These are phyloP conservation scores for Leptopilina boulardi DNA, from an alignment of 1,140 invertebrate species.

Conservation along the genomic window DNA sequence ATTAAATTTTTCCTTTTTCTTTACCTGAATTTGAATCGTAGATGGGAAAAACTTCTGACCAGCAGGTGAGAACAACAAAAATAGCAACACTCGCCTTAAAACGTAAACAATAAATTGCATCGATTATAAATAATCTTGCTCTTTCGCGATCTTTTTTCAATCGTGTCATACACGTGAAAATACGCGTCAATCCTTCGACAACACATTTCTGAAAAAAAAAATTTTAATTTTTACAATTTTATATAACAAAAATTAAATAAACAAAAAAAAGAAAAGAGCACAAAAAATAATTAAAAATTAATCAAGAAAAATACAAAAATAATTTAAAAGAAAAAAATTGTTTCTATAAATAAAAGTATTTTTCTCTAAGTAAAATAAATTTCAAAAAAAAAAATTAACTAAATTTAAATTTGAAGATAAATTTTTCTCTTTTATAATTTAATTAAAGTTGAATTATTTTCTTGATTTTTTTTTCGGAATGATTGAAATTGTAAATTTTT, in stretches of 20 bases:
- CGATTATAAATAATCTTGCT: constrained; percentile 67
- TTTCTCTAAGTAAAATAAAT: too few relatives aligned
- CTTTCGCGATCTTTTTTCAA: constrained; percentile 69
- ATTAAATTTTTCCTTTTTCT: neutral
- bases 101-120: constrained; percentile 67
- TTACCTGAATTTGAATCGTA: constrained; percentile 54
- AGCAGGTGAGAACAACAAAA: constrained; percentile 60
- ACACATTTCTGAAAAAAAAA: constrained; percentile 50
- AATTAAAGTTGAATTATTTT: too few relatives aligned
- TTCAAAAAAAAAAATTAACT: too few relatives aligned
- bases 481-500: too few relatives aligned
- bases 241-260: neutral
- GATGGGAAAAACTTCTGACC: constrained; percentile 70
- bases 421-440: too few relatives aligned
- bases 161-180: constrained; percentile 62
- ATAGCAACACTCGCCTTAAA: constrained; percentile 58
- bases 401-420: too few relatives aligned
- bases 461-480: too few relatives aligned
- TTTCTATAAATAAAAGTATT: too few relatives aligned
- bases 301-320: too few relatives aligned
- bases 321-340: too few relatives aligned
- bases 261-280: too few relatives aligned
- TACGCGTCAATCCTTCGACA: constrained; percentile 56
- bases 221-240: constrained; percentile 15
- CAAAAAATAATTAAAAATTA: too few relatives aligned